Percentiles rank a stretch among this genome's conserved stretches.
Conservation (phyloP, 2,113 vertebrate species). For the Aldabrachelys gigantea region DNA sequence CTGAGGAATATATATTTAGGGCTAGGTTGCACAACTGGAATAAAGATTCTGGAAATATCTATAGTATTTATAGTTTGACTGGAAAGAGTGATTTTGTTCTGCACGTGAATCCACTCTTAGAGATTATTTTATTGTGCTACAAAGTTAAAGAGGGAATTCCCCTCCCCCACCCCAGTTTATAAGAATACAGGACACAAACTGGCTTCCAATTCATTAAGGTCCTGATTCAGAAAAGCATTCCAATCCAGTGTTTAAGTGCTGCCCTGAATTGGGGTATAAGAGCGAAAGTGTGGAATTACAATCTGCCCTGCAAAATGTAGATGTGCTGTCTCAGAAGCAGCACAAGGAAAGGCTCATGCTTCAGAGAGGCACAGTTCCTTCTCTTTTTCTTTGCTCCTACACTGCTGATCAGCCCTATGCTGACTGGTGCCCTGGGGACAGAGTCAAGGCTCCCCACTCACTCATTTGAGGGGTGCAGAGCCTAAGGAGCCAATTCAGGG, state of each 20-base stretch:
- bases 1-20: slow-evolving; percentile 41
- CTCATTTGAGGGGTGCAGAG: background rate
- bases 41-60: background rate
- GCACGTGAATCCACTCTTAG: background rate
- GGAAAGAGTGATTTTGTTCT: background rate
- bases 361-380: background rate
- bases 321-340: background rate
- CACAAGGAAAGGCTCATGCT: background rate
- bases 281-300: slow-evolving; percentile 18
- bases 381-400: background rate
- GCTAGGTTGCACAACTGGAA: slow-evolving; percentile 42
- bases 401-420: background rate
- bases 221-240: background rate
- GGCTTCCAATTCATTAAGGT: background rate
- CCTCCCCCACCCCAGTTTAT: background rate
- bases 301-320: background rate
- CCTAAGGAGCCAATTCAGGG: background rate
- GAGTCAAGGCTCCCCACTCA: background rate
- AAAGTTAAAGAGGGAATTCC: background rate
- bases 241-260: background rate
- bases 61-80: background rate
- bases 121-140: background rate
- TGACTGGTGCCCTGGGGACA: background rate
- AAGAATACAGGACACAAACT: background rate
- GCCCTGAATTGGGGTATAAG: background rate